phyloP scores from a whole-genome alignment of 2,797 vertebrate genomes.

The Bradypodion ventrale region DNA sequence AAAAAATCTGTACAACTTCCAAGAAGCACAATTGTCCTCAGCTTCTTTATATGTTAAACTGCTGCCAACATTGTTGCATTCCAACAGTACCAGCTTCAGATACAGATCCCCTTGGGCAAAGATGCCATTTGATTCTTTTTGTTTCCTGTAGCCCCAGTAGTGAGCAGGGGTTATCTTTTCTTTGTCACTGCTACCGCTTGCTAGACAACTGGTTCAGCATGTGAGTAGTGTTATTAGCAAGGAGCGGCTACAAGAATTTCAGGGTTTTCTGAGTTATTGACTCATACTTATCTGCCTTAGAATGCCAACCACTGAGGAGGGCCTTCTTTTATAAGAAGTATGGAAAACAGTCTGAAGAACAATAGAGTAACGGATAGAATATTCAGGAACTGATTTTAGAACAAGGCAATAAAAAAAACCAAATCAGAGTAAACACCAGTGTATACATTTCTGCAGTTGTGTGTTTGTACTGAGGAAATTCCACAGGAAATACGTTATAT shows the following conservation, averaged over 20 bases:
- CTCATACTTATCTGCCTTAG: neutral
- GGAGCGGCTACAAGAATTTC: neutral
- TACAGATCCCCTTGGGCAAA: neutral
- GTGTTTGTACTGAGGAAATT: neutral
- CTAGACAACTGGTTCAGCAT: neutral
- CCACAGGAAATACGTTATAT: neutral
- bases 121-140: neutral
- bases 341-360: neutral
- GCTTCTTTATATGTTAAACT: no score
- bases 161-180: no score
- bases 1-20: no score
- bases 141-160: neutral
- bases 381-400: neutral
- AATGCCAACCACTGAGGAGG: neutral
- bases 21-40: no score
- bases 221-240: neutral
- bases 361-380: neutral
- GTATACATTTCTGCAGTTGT: neutral
- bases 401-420: neutral
- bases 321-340: neutral
- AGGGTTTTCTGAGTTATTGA: neutral
- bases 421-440: neutral
- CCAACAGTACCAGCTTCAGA: neutral
- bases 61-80: neutral
- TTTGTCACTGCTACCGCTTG: neutral